These are phyloP conservation scores for Hipparchia semele DNA, from an alignment of 2,888 invertebrate species.

Conservation along the genomic window DNA sequence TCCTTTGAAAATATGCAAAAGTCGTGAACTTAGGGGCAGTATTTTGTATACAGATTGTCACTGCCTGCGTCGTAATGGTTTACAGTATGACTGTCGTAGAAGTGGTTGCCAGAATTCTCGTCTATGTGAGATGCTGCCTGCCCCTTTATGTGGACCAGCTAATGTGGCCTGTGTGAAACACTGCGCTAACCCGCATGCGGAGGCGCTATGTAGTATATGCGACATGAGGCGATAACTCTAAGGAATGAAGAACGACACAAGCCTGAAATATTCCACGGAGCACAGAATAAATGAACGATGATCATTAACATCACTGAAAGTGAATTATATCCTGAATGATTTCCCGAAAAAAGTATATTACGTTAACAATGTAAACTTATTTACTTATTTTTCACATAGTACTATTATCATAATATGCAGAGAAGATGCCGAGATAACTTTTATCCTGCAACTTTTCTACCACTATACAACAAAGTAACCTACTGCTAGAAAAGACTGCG, in stretches of 20 bases:
- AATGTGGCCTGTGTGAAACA: constrained; percentile 63
- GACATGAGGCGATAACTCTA: constrained; percentile 44
- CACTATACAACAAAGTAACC: too few species aligned
- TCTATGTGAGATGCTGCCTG: constrained; percentile 59
- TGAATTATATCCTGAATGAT: too few species aligned
- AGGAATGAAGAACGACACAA: background rate
- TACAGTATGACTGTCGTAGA: constrained; percentile 81
- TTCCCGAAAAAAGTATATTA: background rate
- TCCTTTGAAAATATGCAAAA: constrained; percentile 50
- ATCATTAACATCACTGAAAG: background rate
- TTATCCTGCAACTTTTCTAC: too few species aligned
- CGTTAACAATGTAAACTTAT: background rate
- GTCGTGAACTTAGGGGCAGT: constrained; percentile 79
- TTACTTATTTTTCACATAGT: too few species aligned
- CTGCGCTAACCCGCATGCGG: constrained; percentile 65
- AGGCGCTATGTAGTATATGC: constrained; percentile 61
- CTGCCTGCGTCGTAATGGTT: constrained; percentile 82
- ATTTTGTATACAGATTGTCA: constrained; percentile 78
- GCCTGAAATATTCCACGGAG: background rate
- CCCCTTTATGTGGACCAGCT: constrained; percentile 65
- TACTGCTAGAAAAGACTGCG: background rate
- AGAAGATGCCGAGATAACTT: too few species aligned
- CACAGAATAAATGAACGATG: background rate
- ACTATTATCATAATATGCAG: too few species aligned
- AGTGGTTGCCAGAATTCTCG: constrained; percentile 73